Evolutionary conservation across 2,888 invertebrate genomes (phyloP).

Genomic region (Tetheella fluctuosa): DNA sequence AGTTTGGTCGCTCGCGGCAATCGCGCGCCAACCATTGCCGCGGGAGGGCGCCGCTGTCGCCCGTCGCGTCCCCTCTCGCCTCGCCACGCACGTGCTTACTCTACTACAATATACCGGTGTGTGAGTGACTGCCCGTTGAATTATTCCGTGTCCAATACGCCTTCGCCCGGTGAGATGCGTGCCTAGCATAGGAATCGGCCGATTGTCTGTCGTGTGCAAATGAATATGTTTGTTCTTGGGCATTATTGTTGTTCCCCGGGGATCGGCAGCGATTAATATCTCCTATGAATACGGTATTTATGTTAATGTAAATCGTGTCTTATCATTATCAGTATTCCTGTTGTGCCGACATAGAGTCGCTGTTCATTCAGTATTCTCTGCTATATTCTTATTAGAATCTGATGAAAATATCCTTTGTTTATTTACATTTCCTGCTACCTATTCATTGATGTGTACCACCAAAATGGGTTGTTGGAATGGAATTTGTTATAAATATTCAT

Average conservation of each 20-base stretch:
- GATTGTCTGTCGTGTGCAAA: slow-evolving; percentile 66
- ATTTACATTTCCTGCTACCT: slow-evolving; percentile 28
- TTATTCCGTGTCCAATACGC: slow-evolving; percentile 75
- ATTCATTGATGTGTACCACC: slow-evolving; percentile 13
- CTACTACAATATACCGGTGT: slow-evolving; percentile 55
- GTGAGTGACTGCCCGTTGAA: slow-evolving; percentile 70
- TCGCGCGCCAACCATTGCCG: slow-evolving; percentile 80
- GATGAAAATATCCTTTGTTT: slow-evolving; percentile 21
- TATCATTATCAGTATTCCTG: slow-evolving; percentile 34
- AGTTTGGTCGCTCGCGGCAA: slow-evolving; percentile 55
- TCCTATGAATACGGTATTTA: slow-evolving; percentile 57
- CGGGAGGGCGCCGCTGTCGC: slow-evolving; percentile 73
- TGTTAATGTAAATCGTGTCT: slow-evolving; percentile 52
- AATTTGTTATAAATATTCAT: slow-evolving; percentile 37
- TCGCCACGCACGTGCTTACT: slow-evolving; percentile 62
- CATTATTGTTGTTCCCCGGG: slow-evolving; percentile 68
- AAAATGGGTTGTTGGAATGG: not conserved
- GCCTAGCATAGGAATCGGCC: slow-evolving; percentile 68
- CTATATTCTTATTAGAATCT: slow-evolving; percentile 37
- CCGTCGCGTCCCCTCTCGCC: slow-evolving; percentile 47
- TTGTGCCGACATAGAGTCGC: slow-evolving; percentile 20
- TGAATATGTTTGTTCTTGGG: slow-evolving; percentile 74
- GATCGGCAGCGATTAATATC: slow-evolving; percentile 66
- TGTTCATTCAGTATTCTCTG: slow-evolving; percentile 17
- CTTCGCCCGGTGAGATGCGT: slow-evolving; percentile 65